Percentiles rank a stretch among this genome's conserved stretches.
Evolutionary conservation across 2,797 vertebrate genomes (phyloP).

Genomic region (Bothrops alternatus): DNA sequence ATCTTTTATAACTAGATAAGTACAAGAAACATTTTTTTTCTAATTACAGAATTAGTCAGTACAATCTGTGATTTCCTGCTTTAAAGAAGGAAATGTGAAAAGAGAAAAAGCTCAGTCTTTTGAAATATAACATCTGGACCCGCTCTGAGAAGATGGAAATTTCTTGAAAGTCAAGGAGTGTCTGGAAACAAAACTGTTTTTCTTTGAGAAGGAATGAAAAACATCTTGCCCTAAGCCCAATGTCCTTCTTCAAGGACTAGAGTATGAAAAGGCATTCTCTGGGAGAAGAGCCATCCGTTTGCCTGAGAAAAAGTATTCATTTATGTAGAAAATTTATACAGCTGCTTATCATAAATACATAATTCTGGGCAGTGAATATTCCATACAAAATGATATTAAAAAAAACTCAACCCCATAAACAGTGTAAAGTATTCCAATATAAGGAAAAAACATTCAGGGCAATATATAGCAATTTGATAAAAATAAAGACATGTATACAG

Average conservation of each 20-base stretch:
- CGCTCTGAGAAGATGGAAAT: background rate
- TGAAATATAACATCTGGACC: background rate
- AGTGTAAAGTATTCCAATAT: background rate
- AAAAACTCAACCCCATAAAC: background rate
- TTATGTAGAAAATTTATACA: background rate
- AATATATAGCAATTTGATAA: background rate
- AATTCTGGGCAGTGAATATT: background rate
- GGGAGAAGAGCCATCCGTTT: background rate
- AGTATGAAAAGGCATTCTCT: background rate
- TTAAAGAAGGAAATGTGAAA: background rate
- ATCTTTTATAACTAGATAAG: background rate
- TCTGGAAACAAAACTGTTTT: conserved; percentile 6
- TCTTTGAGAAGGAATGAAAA: conserved; percentile 16
- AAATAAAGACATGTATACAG: background rate
- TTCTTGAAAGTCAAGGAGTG: background rate
- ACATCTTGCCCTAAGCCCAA: background rate
- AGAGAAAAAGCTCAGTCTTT: background rate
- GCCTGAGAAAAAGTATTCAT: background rate
- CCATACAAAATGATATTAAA: background rate
- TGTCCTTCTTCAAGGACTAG: background rate
- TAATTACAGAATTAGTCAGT: background rate
- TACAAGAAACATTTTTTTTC: background rate
- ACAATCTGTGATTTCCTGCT: background rate
- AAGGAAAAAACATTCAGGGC: background rate
- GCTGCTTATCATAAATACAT: background rate